phyloP scores from a whole-genome alignment of 2,888 invertebrate genomes.

The Arrhopalites spinosus region DNA sequence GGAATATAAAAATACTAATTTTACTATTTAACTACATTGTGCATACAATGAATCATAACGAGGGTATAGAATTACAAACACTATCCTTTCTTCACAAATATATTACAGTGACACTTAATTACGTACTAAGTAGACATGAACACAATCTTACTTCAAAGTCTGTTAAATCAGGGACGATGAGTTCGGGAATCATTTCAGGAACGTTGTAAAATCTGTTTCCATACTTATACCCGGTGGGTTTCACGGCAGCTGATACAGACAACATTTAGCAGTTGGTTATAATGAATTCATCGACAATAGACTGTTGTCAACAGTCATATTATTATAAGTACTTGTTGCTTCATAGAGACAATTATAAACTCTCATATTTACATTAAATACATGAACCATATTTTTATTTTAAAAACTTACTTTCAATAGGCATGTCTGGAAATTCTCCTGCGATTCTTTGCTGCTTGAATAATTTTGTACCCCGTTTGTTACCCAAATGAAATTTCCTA shows the following conservation, averaged over 20 bases:
- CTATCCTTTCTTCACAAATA: no score
- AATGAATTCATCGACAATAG: no score
- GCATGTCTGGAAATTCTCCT: conserved; percentile 68
- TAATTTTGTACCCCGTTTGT: conserved; percentile 73
- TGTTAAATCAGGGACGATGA: conserved; percentile 88
- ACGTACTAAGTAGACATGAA: not conserved
- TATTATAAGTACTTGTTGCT: no score
- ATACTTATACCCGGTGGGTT: conserved; percentile 67
- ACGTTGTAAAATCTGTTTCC: conserved; percentile 68
- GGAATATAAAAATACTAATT: conserved; percentile 13
- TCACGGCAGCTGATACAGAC: conserved; percentile 75
- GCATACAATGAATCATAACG: not conserved
- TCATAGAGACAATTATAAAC: no score
- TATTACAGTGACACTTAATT: no score
- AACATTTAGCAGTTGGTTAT: no score
- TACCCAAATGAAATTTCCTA: conserved; percentile 74
- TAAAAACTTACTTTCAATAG: conserved; percentile 71
- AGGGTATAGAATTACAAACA: no score
- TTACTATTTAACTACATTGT: not conserved
- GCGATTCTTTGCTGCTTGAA: conserved; percentile 68
- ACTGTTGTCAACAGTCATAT: no score
- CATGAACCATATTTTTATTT: no score
- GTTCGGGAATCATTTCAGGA: conserved; percentile 88
- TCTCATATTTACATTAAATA: no score
- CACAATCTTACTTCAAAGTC: conserved; percentile 68